Base-by-base conservation (phyloP, 2,797 vertebrate species). In the Pygocentrus nattereri region DNA sequence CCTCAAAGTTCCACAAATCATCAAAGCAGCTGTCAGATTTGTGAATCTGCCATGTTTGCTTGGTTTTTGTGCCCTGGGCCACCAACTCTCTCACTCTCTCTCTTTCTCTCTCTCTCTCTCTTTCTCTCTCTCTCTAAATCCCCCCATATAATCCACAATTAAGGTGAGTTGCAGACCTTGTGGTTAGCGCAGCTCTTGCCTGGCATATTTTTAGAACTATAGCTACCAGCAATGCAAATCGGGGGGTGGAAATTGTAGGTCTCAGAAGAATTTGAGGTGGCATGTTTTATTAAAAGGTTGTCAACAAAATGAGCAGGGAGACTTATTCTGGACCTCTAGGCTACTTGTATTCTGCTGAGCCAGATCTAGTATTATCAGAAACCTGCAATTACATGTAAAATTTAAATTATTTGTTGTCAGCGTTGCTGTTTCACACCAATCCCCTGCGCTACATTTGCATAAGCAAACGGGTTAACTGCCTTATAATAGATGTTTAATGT, bases 221-320 rank as follows among this genome's bases (percentile, higher is more conserved):
- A 78, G 85, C 84, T 83, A 85, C 65, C 74, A 85, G 84, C 81
- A 23, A 84, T 84, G 85, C 82, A 86, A 81, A 87, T 80, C 19
- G 65, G 64, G 52, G 54, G 44, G 79, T 76, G 75, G 81, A 85
- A 84, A 85, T 80, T 81, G 85, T 68, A 82, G 67, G 81, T 87
- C 83, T 75, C 74, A 52, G 82, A 84, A 86, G 82, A 87, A 85
- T 87, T 85, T 83, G 78, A 72, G 79, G 77, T 89, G 86, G 84
- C 81, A 87, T 88, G 86, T 88, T 88, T 89, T 85, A 87, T 90
- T 88, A 90, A 89, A 85, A 86, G 83, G 73, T 76, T 88, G 87
- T 89, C 86, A 87, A 88, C 85, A 83, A 83, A 86, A 83, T 85
- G 86, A 86, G 67, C 87, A 78, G 79, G 67, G 84, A 84, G 83